Evolutionary conservation across 2,113 vertebrate species (phyloP), one percentile per base, ranked within the genome.

Genomic region (Psittacara wagleri): DNA sequence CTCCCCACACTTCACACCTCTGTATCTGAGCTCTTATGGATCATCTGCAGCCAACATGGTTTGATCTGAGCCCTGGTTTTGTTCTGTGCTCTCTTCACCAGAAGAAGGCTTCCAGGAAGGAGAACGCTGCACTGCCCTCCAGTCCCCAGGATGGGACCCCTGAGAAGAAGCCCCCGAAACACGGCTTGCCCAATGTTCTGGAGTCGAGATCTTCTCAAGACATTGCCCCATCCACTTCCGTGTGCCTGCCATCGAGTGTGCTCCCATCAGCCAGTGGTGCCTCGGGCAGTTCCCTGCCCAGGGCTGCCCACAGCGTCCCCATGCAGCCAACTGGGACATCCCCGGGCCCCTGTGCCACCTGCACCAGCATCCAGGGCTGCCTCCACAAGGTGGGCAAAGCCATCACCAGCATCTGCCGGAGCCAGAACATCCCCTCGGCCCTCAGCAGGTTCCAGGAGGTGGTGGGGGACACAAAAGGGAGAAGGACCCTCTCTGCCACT

Each of bases 341-440:
- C 23, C 97, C 97, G 54, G 96, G 96, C 37, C 98, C 98, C 75
- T 99, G 99, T 5, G 95, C 97, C 23, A 96, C 96, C 1, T 99
- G 99, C 28, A 78, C 96, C 80, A 95, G 95, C 0, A 94, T 98
- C 33, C 99, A 99, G 93, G 94, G 96, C 20, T 94, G 97, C 89
- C 96, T 99, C 74, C 93, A 25, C 20, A 95, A 98, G 89, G 98
- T 98, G 4, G 98, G 98, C 83, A 96, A 95, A 33, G 96, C 97
- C 83, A 91, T 99, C 75, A 91, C 98, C 49, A 89, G 96, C 72
- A 90, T 99, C 83, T 99, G 99, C 92, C 97, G 91, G 93, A 98
- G 97, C 78, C 98, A 99, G 94, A 99, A 98, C 86, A 97, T 99
- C 92, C 98, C 99, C 51, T 99, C 98, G 0, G 98, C 98, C 35